Base-by-base conservation (phyloP, 2,888 invertebrate genomes). In the Drosophila anomalata region DNA sequence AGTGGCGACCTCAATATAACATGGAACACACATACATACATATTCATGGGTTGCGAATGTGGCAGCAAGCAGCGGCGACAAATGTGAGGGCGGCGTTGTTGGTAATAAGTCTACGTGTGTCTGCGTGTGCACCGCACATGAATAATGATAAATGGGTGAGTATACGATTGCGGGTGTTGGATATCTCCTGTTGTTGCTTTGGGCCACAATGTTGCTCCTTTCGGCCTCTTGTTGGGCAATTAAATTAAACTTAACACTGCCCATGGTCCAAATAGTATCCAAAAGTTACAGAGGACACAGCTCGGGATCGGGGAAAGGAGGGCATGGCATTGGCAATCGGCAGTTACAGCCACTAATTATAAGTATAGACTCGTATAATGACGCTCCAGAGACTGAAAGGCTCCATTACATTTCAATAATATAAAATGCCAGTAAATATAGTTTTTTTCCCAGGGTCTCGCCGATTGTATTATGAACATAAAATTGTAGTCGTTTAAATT, bases 201-300 rank as follows among this genome's bases (percentile, higher is more conserved):
- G 87, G 87, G 75, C 58, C 59, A 73, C 73, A 78, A 75, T 82
- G 83, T 77, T 73, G 79, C 79, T 73, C 69, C 83, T 68, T 77
- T 75, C 75, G 86, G 79, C 75, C 79, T 77, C 81, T 76, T 76
- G 81, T 77, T 77, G 72, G 73, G 77, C 86, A 89, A 89, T 84
- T 87, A 89, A 85, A 85, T 89, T 83, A 87, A 85, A 81, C 86
- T 89, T 83, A 83, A 89, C 87, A 81, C 85, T 31, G 61, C 41
- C 66, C 22, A 22, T 41, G 61, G 69, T 31, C 68, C 55, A 54
- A 65, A 54, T 44, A 20, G 47, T 39, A 24, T 12, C 68, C 68
- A 65, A 52, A 67, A 53, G 68, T 3, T 29, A 29, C 7, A 8
- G 8, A 26, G 29, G 29, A 1, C 29, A 29, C 29, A 29, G 2